Percentiles rank a stretch among this genome's conserved stretches.
These are phyloP conservation scores for Lordiphosa clarofinis DNA, from an alignment of 1,140 invertebrate species.

Conservation along the genomic window DNA sequence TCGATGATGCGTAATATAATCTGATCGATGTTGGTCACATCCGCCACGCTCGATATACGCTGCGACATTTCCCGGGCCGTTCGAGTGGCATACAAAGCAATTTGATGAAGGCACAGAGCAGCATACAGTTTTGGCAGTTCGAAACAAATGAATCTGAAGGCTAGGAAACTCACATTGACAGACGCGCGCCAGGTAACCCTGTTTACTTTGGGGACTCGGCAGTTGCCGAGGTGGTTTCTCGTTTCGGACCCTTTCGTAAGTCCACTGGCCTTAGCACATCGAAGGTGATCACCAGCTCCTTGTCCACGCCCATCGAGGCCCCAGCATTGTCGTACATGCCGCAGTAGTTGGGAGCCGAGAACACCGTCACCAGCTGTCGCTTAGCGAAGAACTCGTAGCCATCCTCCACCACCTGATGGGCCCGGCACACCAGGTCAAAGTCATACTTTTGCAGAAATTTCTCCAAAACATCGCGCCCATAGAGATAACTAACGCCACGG, in stretches of 20 bases:
- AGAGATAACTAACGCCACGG: slow-evolving; percentile 95
- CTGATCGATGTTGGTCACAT: slow-evolving; percentile 31
- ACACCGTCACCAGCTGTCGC: slow-evolving; percentile 98
- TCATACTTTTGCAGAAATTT: slow-evolving; percentile 96
- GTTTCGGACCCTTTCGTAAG: background rate
- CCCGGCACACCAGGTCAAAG: slow-evolving; percentile 96
- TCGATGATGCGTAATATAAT: slow-evolving; percentile 81
- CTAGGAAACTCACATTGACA: slow-evolving; percentile 1
- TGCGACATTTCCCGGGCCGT: background rate
- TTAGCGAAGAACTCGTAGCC: slow-evolving; percentile 99
- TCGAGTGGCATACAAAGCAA: slow-evolving; percentile 11
- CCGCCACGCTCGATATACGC: background rate
- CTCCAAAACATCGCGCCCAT: slow-evolving; percentile 93
- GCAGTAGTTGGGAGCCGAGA: slow-evolving; percentile 85
- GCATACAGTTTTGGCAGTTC: slow-evolving; percentile 5
- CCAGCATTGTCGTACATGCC: slow-evolving; percentile 97
- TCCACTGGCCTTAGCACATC: slow-evolving; percentile 15
- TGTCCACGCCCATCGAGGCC: slow-evolving; percentile 99
- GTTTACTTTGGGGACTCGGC: background rate
- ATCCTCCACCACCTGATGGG: slow-evolving; percentile 98
- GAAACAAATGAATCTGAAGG: slow-evolving; percentile 10
- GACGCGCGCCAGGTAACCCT: background rate
- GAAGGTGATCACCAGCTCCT: slow-evolving; percentile 98
- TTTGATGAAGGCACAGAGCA: slow-evolving; percentile 14
- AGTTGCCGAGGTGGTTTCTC: background rate